Evolutionary conservation across 2,113 vertebrate genomes (phyloP), one percentile per base, ranked within the genome.

Genomic region (Delphinus delphis): DNA sequence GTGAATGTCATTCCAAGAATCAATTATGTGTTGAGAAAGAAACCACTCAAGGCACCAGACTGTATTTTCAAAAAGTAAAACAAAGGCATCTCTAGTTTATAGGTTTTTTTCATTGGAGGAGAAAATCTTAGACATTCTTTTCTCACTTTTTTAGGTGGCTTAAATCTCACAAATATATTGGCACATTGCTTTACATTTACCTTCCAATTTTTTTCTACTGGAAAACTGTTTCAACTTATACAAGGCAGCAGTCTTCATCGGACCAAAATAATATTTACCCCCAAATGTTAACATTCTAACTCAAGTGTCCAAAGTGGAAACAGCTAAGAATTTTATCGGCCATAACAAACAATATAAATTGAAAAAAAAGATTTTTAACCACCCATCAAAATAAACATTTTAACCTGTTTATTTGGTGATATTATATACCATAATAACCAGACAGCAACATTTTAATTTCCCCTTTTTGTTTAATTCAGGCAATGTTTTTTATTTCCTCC

Each of bases 1-100:
- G 84, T 0, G 63, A 97, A 74, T 50, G 90, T 33, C 96, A 85
- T 65, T 63, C 91, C 23, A 28, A 67, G 92, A 97, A 96, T 84
- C 62, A 97, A 11, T n/a, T 97, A 68, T 58, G 6, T 87, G 68
- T 65, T 77, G 53, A 96, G 85, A 84, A 84, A 79, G 44, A 96
- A 93, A 68, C 50, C 84, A 94, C 93, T 96, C 84, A 95, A 80
- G 70, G 76, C 80, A 74, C 62, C 53, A 53, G 93, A 81, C 50
- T 91, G 1, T 41, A 81, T 96, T 96, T 85, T 92, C 68, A 82
- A 93, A 93, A 94, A 82, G 6, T 47, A 47, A 58, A 88, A 85
- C 67, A 71, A 88, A 93, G 23, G 31, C 73, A 92, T 87, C 50
- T 96, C 84, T 77, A 70, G 67, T 84, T 90, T 93, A 80, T 96